phyloP scores from a whole-genome alignment of 2,888 invertebrate species.

The Andrena dorsata region DNA sequence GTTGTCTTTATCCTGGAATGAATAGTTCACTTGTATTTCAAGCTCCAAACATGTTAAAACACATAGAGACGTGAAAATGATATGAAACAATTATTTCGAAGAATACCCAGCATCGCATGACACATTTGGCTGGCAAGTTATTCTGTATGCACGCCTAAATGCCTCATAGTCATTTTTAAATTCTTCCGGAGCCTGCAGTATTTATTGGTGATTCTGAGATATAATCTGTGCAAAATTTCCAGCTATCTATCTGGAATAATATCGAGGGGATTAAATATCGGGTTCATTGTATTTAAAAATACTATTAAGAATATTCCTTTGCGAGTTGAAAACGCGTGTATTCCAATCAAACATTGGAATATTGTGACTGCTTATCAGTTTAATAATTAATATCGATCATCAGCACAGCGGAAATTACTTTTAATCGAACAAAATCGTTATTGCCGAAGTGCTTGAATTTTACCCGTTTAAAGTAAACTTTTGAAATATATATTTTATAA shows the following conservation, averaged over 20 bases:
- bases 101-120: constrained; percentile 37
- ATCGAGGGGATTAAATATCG: background rate
- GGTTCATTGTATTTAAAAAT: too few species aligned
- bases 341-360: too few species aligned
- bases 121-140: background rate
- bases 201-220: background rate
- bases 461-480: background rate
- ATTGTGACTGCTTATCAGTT: too few species aligned
- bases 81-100: background rate
- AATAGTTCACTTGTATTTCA: background rate
- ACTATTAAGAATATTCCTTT: too few species aligned
- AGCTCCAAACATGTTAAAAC: background rate
- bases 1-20: background rate
- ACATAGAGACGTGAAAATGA: background rate
- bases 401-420: too few species aligned
- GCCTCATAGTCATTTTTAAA: background rate
- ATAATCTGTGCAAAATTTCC: background rate
- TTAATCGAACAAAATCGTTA: too few species aligned
- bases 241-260: background rate
- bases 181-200: background rate
- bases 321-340: too few species aligned
- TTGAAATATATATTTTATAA: background rate
- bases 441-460: too few species aligned
- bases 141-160: background rate
- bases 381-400: too few species aligned